phyloP scores from a whole-genome alignment of 2,113 vertebrate genomes.

The Elaphurus davidianus region DNA sequence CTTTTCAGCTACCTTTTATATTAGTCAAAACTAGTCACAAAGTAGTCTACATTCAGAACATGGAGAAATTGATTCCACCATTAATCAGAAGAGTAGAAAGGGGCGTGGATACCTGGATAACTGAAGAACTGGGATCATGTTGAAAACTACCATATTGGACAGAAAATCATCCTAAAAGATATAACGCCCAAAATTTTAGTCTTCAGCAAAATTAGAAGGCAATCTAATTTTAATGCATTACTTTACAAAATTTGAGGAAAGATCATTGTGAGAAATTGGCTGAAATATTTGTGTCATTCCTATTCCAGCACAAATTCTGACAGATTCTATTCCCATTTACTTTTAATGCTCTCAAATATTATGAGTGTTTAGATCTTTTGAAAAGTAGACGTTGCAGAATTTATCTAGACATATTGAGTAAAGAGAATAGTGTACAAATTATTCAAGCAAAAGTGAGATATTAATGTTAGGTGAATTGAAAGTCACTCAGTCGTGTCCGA shows the following conservation, averaged over 20 bases:
- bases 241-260: neutral
- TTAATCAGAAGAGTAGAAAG: neutral
- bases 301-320: neutral
- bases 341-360: neutral
- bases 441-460: neutral
- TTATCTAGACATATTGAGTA: neutral
- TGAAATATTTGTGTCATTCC: neutral
- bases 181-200: neutral
- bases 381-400: neutral
- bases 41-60: neutral
- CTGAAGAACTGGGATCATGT: neutral
- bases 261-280: neutral
- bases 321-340: neutral
- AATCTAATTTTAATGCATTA: neutral
- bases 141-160: neutral
- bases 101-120: neutral
- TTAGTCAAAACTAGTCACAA: neutral
- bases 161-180: neutral
- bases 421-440: neutral
- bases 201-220: neutral
- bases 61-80: neutral
- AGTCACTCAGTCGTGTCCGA: fast-evolving
- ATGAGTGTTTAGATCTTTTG: neutral
- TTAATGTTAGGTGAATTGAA: neutral
- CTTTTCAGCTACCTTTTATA: neutral